phyloP scores from a whole-genome alignment of 2,113 vertebrate genomes.

The Labeo catla region DNA sequence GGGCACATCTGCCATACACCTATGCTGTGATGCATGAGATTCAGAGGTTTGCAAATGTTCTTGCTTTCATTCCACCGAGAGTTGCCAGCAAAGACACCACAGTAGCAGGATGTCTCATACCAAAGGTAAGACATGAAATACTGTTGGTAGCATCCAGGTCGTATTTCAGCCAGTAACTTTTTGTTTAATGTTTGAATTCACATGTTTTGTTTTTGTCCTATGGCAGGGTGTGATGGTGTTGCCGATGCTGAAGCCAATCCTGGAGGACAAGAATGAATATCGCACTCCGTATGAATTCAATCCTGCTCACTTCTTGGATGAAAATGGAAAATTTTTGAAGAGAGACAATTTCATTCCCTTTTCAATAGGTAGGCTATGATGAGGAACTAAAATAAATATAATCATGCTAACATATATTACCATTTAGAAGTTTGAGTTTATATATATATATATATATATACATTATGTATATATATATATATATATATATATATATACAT shows the following conservation, averaged over 20 bases:
- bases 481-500: too few relatives aligned
- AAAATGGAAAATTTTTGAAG: slow-evolving; percentile 52
- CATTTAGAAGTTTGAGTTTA: background rate
- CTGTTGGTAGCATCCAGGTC: background rate
- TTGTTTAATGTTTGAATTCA: background rate
- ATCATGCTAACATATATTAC: background rate
- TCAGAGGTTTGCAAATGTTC: slow-evolving; percentile 70
- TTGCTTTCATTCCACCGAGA: slow-evolving; percentile 68
- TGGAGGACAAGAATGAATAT: slow-evolving; percentile 47
- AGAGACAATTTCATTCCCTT: slow-evolving; percentile 56
- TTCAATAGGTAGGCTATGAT: slow-evolving; percentile 33
- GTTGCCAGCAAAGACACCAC: slow-evolving; percentile 43
- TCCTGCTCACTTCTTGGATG: slow-evolving; percentile 54
- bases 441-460: too few relatives aligned
- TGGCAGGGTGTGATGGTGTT: slow-evolving; percentile 51
- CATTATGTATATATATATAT: too few relatives aligned
- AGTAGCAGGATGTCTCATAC: slow-evolving; percentile 66
- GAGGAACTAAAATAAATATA: background rate
- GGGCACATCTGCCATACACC: slow-evolving; percentile 59
- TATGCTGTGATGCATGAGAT: slow-evolving; percentile 63
- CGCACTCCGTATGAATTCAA: slow-evolving; percentile 44
- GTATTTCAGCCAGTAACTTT: background rate
- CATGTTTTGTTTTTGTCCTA: background rate
- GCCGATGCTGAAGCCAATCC: slow-evolving; percentile 49
- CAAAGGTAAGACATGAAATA: slow-evolving; percentile 65